These are phyloP conservation scores for Amphipyra berbera DNA, from an alignment of 2,888 invertebrate genomes.

Conservation along the genomic window DNA sequence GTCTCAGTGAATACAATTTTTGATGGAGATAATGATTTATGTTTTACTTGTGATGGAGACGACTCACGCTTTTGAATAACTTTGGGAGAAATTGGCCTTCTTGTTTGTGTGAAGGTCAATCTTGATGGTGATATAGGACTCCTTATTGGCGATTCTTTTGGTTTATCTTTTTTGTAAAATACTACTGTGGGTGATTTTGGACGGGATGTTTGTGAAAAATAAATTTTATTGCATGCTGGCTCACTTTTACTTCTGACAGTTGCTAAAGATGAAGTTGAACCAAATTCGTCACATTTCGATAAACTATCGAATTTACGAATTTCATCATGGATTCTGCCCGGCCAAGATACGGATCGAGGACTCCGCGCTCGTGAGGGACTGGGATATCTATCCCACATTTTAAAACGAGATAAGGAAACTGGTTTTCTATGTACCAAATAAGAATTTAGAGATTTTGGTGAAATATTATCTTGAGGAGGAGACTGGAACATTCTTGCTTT, in stretches of 20 bases:
- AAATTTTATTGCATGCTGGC: slow-evolving; percentile 89
- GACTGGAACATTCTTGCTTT: slow-evolving; percentile 92
- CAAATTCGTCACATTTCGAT: slow-evolving; percentile 80
- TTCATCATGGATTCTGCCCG: slow-evolving; percentile 89
- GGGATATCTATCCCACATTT: slow-evolving; percentile 90
- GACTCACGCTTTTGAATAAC: slow-evolving; percentile 61
- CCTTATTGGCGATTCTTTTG: slow-evolving; percentile 55
- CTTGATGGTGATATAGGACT: slow-evolving; percentile 74
- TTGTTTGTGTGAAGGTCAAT: slow-evolving; percentile 77
- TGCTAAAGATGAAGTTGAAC: slow-evolving; percentile 84
- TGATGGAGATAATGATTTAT: slow-evolving; percentile 72
- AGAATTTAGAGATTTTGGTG: slow-evolving; percentile 91
- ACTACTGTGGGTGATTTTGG: slow-evolving; percentile 82
- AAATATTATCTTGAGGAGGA: slow-evolving; percentile 78
- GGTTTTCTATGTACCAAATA: slow-evolving; percentile 93
- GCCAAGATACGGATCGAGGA: slow-evolving; percentile 91
- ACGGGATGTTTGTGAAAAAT: slow-evolving; percentile 86
- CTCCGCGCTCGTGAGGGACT: slow-evolving; percentile 88
- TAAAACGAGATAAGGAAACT: slow-evolving; percentile 93
- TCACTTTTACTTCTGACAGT: slow-evolving; percentile 91
- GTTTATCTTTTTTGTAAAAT: slow-evolving; percentile 76
- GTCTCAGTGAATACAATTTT: slow-evolving; percentile 81
- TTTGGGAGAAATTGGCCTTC: slow-evolving; percentile 80
- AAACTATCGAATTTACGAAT: slow-evolving; percentile 86
- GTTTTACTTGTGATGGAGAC: slow-evolving; percentile 55